Conservation (phyloP, 2,888 invertebrate species). For the Apotomis capreana region DNA sequence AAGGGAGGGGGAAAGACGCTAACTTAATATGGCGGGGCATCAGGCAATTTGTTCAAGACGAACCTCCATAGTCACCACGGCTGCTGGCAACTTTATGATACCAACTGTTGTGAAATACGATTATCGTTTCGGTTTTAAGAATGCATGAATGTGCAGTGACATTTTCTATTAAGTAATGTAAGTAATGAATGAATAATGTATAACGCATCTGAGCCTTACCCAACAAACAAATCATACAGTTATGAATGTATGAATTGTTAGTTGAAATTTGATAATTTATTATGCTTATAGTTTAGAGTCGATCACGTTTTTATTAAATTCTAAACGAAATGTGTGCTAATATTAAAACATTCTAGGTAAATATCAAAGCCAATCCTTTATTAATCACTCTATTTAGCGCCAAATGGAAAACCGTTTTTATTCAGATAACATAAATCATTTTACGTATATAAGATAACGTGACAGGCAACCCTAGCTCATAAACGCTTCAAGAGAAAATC, state of each 20-base stretch:
- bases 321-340: no score
- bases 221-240: no score
- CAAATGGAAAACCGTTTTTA: background rate
- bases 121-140: constrained; percentile 10
- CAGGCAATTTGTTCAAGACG: constrained; percentile 81
- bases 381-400: no score
- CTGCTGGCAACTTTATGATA: constrained; percentile 52
- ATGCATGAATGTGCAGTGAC: background rate
- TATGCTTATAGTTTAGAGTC: no score
- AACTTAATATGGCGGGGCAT: constrained; percentile 81
- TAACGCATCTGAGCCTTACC: no score
- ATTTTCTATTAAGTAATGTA: constrained; percentile 7
- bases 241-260: no score
- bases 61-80: constrained; percentile 73
- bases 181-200: background rate
- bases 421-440: background rate
- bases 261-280: no score
- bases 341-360: no score
- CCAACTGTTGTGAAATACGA: constrained; percentile 44
- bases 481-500: constrained; percentile 70
- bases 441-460: constrained; percentile 24
- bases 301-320: no score
- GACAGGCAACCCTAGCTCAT: constrained; percentile 55
- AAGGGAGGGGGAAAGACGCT: constrained; percentile 63
- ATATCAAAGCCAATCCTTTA: no score